Evolutionary conservation across 2,113 vertebrate genomes (phyloP).

Genomic region (Pionites leucogaster): DNA sequence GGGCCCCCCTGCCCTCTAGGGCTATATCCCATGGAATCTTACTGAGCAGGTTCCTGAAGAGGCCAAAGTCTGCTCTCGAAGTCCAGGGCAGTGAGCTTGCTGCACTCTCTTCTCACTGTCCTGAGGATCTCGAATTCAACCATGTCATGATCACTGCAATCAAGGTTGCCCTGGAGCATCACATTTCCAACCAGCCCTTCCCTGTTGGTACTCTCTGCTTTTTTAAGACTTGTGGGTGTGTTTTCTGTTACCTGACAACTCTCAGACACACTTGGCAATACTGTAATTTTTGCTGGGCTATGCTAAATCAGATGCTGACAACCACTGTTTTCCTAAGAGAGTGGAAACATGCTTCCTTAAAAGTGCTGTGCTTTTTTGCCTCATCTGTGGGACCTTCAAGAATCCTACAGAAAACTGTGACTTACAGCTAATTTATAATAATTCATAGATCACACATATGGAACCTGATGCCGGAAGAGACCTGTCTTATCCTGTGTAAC

Average conservation of each 20-base stretch:
- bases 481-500: neutral
- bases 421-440: neutral
- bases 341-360: neutral
- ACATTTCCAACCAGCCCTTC: too few species aligned
- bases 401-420: neutral
- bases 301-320: neutral
- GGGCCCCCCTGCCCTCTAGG: too few species aligned
- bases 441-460: neutral
- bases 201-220: neutral
- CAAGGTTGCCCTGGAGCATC: too few species aligned
- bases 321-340: neutral
- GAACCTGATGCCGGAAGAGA: neutral
- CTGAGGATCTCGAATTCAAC: too few species aligned
- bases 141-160: accelerated
- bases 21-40: too few species aligned
- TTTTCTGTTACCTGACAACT: neutral
- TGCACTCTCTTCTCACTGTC: too few species aligned
- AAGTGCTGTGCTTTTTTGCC: neutral
- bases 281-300: neutral
- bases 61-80: too few species aligned
- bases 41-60: too few species aligned
- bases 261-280: neutral
- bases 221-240: neutral
- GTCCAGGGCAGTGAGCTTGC: too few species aligned
- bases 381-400: neutral